These are phyloP conservation scores for Ischnus inquisitorius DNA, from an alignment of 2,888 invertebrate genomes.

Conservation along the genomic window DNA sequence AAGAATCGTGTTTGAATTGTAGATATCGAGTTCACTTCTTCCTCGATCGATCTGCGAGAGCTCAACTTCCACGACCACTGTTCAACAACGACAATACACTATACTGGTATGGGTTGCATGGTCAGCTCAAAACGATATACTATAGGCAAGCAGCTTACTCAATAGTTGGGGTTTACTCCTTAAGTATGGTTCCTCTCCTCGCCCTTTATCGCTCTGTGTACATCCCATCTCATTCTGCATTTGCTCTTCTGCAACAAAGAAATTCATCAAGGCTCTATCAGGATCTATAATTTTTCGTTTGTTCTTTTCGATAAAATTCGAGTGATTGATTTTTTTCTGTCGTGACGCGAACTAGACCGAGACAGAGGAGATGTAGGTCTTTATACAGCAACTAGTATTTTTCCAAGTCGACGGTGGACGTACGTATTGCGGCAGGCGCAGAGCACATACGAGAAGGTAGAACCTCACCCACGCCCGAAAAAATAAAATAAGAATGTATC, in stretches of 20 bases:
- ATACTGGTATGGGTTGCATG: slow-evolving; percentile 45
- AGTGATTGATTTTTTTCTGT: background rate
- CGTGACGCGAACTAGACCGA: slow-evolving; percentile 5
- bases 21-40: slow-evolving; percentile 77
- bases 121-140: slow-evolving; percentile 64
- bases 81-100: background rate
- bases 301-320: slow-evolving; percentile 22
- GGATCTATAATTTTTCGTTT: slow-evolving; percentile 14
- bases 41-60: slow-evolving; percentile 63
- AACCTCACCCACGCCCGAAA: background rate
- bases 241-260: slow-evolving; percentile 38
- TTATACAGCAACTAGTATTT: background rate
- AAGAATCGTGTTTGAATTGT: slow-evolving; percentile 80
- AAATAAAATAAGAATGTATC: slow-evolving; percentile 23
- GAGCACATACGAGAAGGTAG: background rate
- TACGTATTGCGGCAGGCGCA: background rate
- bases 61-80: slow-evolving; percentile 29
- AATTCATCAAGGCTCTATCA: slow-evolving; percentile 3
- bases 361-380: slow-evolving; percentile 1
- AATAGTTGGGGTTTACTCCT: slow-evolving; percentile 15
- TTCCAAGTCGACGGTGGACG: slow-evolving; percentile 15
- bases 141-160: slow-evolving; percentile 77
- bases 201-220: slow-evolving; percentile 25
- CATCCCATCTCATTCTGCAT: slow-evolving; percentile 4
- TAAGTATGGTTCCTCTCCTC: background rate